Conservation (phyloP, 2,888 invertebrate genomes). For the Clivina fossor region DNA sequence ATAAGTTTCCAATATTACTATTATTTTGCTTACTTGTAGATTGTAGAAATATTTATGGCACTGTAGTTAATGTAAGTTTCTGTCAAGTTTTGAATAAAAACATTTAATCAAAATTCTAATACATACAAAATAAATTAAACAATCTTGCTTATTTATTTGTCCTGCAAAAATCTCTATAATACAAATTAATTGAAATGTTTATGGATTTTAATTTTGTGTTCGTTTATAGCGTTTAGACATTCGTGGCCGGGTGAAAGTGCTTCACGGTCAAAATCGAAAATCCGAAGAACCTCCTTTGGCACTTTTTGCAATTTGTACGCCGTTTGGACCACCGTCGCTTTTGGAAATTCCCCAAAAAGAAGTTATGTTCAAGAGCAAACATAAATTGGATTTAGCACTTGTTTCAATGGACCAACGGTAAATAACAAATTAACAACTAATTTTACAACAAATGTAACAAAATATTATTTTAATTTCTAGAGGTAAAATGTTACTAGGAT, state of each 20-base stretch:
- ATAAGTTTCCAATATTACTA: no score
- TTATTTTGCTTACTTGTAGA: no score
- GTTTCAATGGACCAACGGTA: conserved; percentile 97
- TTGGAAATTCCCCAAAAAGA: conserved; percentile 98
- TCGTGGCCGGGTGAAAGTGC: conserved; percentile 91
- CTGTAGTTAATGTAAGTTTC: no score
- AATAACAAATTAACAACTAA: conserved; percentile 30
- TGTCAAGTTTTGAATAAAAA: no score
- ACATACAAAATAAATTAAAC: conserved; percentile 3
- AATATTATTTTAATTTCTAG: conserved; percentile 55
- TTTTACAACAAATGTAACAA: background rate
- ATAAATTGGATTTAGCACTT: conserved; percentile 93
- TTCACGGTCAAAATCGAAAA: conserved; percentile 95
- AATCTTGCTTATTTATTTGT: no score
- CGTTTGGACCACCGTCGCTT: conserved; percentile 96
- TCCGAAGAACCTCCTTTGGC: conserved; percentile 93
- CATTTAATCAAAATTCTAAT: background rate
- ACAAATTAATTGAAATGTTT: no score
- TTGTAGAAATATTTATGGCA: no score
- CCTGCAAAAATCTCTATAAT: no score
- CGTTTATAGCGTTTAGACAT: conserved; percentile 89
- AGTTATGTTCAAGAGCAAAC: conserved; percentile 99
- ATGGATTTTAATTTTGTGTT: conserved; percentile 36
- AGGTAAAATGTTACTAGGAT: conserved; percentile 93
- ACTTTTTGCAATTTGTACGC: conserved; percentile 96